Evolutionary conservation across 1,140 invertebrate genomes (phyloP).

Genomic region (Littorina saxatilis): DNA sequence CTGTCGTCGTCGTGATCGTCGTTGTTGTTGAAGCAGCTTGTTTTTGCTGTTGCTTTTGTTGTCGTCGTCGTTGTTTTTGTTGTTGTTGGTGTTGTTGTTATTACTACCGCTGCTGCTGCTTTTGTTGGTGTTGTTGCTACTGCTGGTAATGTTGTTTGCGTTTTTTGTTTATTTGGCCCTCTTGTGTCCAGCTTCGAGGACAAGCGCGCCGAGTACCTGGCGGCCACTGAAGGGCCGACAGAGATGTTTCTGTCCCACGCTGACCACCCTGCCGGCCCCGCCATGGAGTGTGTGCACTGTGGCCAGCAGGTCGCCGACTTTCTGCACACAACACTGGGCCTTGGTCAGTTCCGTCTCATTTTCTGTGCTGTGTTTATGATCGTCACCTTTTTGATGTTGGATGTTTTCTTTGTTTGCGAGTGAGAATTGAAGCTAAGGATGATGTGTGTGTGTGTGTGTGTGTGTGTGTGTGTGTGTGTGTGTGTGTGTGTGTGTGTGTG

Average conservation of each 20-base stretch:
- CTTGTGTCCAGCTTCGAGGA: too few relatives aligned
- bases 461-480: background rate
- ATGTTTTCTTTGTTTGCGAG: background rate
- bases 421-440: background rate
- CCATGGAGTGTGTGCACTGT: constrained; percentile 32
- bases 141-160: too few relatives aligned
- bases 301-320: constrained; percentile 4
- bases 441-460: background rate
- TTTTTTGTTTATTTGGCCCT: too few relatives aligned
- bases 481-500: constrained; percentile 7
- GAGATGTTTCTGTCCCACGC: constrained; percentile 27
- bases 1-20: too few relatives aligned
- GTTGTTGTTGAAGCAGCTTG: too few relatives aligned
- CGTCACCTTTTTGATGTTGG: background rate
- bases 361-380: background rate
- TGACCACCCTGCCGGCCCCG: background rate
- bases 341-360: background rate
- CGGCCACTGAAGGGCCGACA: background rate
- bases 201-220: background rate
- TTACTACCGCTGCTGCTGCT: too few relatives aligned
- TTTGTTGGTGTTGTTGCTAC: too few relatives aligned
- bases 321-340: background rate
- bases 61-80: too few relatives aligned
- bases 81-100: too few relatives aligned
- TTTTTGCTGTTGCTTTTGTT: too few relatives aligned